Conservation (phyloP, 2,113 vertebrate genomes). For the Hypomesus transpacificus region DNA sequence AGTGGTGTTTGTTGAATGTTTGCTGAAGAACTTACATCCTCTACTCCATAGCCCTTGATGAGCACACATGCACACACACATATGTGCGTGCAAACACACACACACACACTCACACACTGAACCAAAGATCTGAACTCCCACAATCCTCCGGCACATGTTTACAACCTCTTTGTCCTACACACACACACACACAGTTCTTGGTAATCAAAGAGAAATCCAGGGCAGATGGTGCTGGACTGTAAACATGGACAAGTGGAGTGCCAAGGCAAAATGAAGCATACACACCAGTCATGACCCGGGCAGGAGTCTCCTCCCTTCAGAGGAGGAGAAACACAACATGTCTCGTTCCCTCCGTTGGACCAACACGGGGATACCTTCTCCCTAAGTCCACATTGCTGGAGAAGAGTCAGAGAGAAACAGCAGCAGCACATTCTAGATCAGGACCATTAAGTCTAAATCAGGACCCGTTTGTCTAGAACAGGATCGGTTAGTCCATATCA, state of each 20-base stretch:
- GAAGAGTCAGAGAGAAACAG: too few species aligned
- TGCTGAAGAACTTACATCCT: background rate
- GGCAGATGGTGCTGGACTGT: conserved; percentile 35
- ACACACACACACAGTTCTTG: conserved; percentile 13
- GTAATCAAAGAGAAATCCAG: conserved; percentile 19
- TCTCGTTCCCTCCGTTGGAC: too few species aligned
- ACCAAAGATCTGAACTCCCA: background rate
- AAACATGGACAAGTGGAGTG: conserved; percentile 28
- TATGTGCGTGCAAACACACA: background rate
- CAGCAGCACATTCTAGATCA: too few species aligned
- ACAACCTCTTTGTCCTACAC: background rate
- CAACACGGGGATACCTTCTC: too few species aligned
- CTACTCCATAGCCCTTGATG: conserved; percentile 14
- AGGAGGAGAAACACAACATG: too few species aligned
- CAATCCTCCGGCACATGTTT: background rate
- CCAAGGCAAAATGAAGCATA: conserved; percentile 5
- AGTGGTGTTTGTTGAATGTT: too few species aligned
- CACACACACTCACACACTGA: background rate
- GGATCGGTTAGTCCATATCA: too few species aligned
- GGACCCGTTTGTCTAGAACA: too few species aligned
- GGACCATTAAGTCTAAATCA: too few species aligned
- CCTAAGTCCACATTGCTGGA: too few species aligned
- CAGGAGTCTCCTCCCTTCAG: too few species aligned
- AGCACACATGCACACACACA: background rate
- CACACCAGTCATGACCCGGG: background rate